A percentile compares a stretch with the other conserved stretches of the same genome.
These are phyloP conservation scores for Helicoverpa zea DNA, from an alignment of 1,140 invertebrate genomes.

Conservation along the genomic window DNA sequence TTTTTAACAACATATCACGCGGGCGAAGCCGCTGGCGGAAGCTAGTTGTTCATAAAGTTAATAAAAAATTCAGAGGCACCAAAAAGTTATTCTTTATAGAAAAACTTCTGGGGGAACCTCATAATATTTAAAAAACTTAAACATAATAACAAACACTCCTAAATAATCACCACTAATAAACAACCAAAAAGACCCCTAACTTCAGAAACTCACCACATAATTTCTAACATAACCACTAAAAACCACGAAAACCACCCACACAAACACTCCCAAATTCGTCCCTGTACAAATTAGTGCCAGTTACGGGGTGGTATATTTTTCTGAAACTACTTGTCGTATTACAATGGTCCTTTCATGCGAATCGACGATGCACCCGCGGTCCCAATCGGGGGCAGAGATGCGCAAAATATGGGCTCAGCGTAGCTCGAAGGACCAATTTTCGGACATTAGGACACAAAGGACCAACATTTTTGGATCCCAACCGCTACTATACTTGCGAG, in stretches of 20 bases:
- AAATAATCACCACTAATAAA: neutral
- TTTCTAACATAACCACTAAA: neutral
- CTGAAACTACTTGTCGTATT: slow-evolving; percentile 73
- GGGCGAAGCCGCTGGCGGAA: no score
- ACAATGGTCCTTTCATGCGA: slow-evolving; percentile 69
- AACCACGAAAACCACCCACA: neutral
- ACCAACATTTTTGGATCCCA: slow-evolving; percentile 12
- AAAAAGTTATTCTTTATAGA: no score
- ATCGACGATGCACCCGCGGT: slow-evolving; percentile 50
- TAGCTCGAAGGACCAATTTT: slow-evolving; percentile 38
- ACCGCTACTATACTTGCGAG: slow-evolving; percentile 5
- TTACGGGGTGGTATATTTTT: slow-evolving; percentile 81
- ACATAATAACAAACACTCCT: neutral
- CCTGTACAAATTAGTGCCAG: slow-evolving; percentile 76
- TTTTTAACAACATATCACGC: no score
- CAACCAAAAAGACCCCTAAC: neutral
- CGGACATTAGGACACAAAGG: slow-evolving; percentile 61
- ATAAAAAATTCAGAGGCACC: no score
- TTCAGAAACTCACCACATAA: slow-evolving; percentile 17
- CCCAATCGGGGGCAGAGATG: slow-evolving; percentile 70
- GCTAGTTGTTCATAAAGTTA: no score
- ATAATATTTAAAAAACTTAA: no score
- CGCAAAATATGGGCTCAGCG: slow-evolving; percentile 65
- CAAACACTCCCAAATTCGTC: slow-evolving; percentile 54
- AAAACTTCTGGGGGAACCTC: no score